phyloP scores from a whole-genome alignment of 92 coral and sea anemone species.

The Galaxea fascicularis region DNA sequence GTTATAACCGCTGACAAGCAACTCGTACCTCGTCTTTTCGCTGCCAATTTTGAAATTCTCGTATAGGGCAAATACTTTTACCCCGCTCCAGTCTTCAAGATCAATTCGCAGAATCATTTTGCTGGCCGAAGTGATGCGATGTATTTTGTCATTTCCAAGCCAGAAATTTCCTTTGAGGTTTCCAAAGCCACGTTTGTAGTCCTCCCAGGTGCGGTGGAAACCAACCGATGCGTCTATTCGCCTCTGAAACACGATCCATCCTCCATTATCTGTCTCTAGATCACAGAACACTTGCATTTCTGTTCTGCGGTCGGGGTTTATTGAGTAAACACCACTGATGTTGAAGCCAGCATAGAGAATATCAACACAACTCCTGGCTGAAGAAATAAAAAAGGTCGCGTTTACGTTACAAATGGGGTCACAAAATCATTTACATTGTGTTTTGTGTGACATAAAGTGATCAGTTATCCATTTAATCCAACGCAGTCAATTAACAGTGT shows the following conservation, averaged over 20 bases:
- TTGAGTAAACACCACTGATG: constrained; percentile 74
- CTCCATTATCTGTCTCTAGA: constrained; percentile 74
- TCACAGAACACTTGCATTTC: constrained; percentile 79
- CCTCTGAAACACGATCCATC: constrained; percentile 85
- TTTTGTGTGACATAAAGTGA: no score
- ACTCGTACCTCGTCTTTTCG: constrained; percentile 64
- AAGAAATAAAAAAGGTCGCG: not conserved
- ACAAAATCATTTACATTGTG: no score
- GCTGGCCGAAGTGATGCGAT: constrained; percentile 66
- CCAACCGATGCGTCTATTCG: constrained; percentile 58
- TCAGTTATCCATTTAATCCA: no score
- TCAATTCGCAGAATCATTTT: constrained; percentile 68
- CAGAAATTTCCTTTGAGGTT: constrained; percentile 74
- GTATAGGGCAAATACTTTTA: constrained; percentile 59
- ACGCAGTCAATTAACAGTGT: no score
- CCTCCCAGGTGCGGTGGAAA: constrained; percentile 76
- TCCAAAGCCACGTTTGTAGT: constrained; percentile 79
- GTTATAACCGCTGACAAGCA: constrained; percentile 57
- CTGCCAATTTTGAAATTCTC: constrained; percentile 57
- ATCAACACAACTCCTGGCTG: constrained; percentile 78
- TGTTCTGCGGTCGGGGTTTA: constrained; percentile 71
- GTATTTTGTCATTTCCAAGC: constrained; percentile 85
- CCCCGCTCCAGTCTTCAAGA: constrained; percentile 66
- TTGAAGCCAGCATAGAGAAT: constrained; percentile 75
- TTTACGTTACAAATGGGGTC: not conserved